phyloP scores from a whole-genome alignment of 35 echinoderm and acorn worm genomes.

The Stichopus chloronotus region DNA sequence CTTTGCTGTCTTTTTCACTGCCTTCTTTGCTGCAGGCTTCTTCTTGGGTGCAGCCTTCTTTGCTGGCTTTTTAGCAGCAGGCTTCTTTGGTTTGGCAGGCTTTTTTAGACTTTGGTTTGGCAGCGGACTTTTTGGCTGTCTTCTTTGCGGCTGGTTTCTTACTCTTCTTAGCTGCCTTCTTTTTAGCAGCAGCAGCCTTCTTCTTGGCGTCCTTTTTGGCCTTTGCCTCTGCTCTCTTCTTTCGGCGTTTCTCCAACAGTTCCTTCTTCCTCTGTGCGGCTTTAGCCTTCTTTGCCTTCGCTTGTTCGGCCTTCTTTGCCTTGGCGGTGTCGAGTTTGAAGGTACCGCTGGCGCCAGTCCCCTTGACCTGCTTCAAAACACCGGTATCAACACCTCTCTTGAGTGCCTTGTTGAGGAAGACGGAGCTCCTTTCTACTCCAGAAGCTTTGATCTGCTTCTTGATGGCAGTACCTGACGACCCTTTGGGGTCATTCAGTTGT shows the following conservation, averaged over 20 bases:
- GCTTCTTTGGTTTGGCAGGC: slow-evolving; percentile 38
- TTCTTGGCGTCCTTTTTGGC: neutral
- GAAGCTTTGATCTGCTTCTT: slow-evolving; percentile 35
- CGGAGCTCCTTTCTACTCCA: slow-evolving; percentile 7
- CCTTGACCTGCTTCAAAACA: slow-evolving; percentile 21
- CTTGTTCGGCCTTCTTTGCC: neutral
- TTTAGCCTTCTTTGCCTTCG: slow-evolving; percentile 6
- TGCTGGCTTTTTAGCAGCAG: slow-evolving; percentile 22
- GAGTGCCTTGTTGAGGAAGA: slow-evolving; percentile 32
- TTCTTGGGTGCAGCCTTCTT: slow-evolving; percentile 1
- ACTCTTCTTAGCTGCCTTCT: neutral
- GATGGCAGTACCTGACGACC: slow-evolving; percentile 23
- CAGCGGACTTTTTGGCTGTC: neutral
- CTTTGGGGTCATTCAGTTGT: slow-evolving; percentile 30
- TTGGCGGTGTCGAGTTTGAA: slow-evolving; percentile 36
- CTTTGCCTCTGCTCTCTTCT: slow-evolving; percentile 4
- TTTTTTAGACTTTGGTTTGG: neutral
- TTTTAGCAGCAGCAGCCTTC: slow-evolving; percentile 11
- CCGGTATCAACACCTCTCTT: slow-evolving; percentile 28
- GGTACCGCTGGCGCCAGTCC: slow-evolving; percentile 27
- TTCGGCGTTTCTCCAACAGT: neutral
- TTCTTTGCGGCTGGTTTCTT: slow-evolving; percentile 22
- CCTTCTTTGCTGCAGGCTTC: neutral
- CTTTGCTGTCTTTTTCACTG: slow-evolving; percentile 25
- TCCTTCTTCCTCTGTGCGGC: neutral